These are phyloP conservation scores for Lithodes maja DNA, from an alignment of 2,888 invertebrate genomes.

Conservation along the genomic window DNA sequence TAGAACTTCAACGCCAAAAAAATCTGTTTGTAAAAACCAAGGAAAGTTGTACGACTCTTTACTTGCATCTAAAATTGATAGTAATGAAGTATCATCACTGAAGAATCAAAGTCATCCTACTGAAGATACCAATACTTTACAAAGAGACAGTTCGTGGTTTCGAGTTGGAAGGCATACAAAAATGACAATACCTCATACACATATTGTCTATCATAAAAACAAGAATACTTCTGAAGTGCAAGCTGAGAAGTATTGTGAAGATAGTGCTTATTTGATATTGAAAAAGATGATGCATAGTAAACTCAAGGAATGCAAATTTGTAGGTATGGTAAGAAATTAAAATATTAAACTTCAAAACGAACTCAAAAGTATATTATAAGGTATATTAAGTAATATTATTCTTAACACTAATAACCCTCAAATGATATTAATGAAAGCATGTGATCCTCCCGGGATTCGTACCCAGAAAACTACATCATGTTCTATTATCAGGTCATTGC, in stretches of 20 bases:
- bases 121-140: neutral
- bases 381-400: too few relatives aligned
- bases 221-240: neutral
- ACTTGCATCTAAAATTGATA: conserved; percentile 5
- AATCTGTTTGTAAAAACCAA: neutral
- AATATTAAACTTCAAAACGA: too few relatives aligned
- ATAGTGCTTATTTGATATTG: conserved; percentile 27
- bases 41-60: neutral
- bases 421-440: too few relatives aligned
- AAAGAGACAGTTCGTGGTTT: conserved; percentile 17
- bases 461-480: too few relatives aligned
- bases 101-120: neutral
- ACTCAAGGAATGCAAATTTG: conserved; percentile 6
- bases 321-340: neutral
- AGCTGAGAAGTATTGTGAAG: conserved; percentile 26
- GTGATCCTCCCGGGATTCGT: too few relatives aligned
- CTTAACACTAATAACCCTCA: too few relatives aligned
- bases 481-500: too few relatives aligned
- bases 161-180: conserved; percentile 36
- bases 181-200: neutral
- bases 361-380: too few relatives aligned
- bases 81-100: conserved; percentile 3
- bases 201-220: neutral
- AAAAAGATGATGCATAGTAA: conserved; percentile 37
- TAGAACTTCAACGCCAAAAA: conserved; percentile 51